Evolutionary conservation across 37 sponge, comb jelly and placozoan genomes (phyloP).

Genomic region (Haliclona indistincta): DNA sequence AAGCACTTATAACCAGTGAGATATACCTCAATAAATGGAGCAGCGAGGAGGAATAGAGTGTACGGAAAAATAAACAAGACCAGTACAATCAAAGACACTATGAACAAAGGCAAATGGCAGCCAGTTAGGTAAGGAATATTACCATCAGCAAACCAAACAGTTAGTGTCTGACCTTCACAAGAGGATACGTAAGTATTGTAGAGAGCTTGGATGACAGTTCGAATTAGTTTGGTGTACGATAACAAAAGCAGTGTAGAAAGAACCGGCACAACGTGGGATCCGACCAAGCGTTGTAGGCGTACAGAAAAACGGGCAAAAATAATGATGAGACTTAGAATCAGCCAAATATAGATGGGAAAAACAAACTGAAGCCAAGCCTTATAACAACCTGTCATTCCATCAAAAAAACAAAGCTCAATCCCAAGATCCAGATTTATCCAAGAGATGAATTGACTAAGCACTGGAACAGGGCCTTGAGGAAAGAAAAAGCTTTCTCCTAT

Average conservation of each 20-base stretch:
- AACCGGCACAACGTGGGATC: background rate
- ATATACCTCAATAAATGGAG: background rate
- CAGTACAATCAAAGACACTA: background rate
- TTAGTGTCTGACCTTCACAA: background rate
- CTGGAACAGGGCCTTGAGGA: background rate
- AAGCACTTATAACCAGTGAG: too few relatives aligned
- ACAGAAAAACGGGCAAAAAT: background rate
- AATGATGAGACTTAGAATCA: background rate
- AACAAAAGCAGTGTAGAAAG: background rate
- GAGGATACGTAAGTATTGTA: background rate
- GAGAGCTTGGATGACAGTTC: background rate
- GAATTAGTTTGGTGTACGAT: constrained; percentile 3
- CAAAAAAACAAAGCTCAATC: background rate
- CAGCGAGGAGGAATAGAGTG: background rate
- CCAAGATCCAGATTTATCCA: constrained; percentile 8
- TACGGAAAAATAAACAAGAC: constrained; percentile 5
- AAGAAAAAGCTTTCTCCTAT: background rate
- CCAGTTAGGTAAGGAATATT: background rate
- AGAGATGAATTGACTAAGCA: background rate
- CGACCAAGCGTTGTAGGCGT: background rate
- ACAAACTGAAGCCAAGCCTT: constrained; percentile 2
- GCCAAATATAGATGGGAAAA: constrained; percentile 10
- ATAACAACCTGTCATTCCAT: background rate
- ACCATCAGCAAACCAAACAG: background rate
- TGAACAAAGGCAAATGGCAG: background rate